These are phyloP conservation scores for Pseudotriccus pelzelni DNA, from an alignment of 2,797 vertebrate genomes.

Conservation along the genomic window DNA sequence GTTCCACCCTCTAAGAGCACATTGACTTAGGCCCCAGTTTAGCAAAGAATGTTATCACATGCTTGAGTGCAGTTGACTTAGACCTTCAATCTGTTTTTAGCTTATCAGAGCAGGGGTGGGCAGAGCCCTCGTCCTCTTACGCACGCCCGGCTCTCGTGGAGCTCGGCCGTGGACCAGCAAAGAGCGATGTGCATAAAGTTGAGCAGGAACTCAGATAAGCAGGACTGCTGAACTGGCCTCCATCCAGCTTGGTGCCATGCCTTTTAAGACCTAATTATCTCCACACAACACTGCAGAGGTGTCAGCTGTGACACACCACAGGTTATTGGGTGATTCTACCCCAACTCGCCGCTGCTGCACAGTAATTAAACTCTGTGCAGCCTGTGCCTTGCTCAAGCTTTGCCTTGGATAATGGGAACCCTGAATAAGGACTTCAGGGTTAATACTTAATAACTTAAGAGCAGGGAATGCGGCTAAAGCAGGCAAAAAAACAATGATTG, in stretches of 20 bases:
- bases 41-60: slow-evolving; percentile 49
- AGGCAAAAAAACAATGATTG: not conserved
- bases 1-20: slow-evolving; percentile 40
- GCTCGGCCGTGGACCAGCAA: not conserved
- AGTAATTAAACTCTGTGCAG: not conserved
- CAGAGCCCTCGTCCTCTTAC: not conserved
- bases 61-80: not conserved
- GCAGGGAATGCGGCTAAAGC: not conserved
- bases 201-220: not conserved
- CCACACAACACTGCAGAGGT: not conserved
- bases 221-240: not conserved
- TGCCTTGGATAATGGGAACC: not conserved
- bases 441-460: not conserved
- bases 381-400: not conserved
- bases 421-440: not conserved
- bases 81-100: slow-evolving; percentile 18
- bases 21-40: slow-evolving; percentile 44
- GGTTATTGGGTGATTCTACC: not conserved
- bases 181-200: not conserved
- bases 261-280: not conserved
- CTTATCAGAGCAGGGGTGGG: slow-evolving; percentile 26
- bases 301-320: not conserved
- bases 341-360: accelerated
- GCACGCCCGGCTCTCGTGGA: accelerated
- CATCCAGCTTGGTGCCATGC: not conserved